phyloP scores from a whole-genome alignment of 1,140 invertebrate genomes.

The Meteorus sp. region DNA sequence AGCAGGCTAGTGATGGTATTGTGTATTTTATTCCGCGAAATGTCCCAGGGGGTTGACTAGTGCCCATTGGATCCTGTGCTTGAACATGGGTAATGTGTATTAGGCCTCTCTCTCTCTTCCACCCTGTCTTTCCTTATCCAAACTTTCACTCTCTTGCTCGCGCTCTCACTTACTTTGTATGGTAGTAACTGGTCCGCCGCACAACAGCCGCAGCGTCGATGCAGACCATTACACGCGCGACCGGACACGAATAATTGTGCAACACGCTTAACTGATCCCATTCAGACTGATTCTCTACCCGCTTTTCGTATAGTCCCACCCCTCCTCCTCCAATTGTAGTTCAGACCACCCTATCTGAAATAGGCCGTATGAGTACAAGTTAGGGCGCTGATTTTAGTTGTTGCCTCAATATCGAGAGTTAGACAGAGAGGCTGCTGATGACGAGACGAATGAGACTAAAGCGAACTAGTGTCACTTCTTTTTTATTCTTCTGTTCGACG shows the following conservation, averaged over 20 bases:
- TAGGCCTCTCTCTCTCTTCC: too few species aligned
- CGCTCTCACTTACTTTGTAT: too few species aligned
- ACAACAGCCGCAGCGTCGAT: slow-evolving; percentile 54
- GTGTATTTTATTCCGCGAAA: too few species aligned
- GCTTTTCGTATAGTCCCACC: too few species aligned
- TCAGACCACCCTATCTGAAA: background rate
- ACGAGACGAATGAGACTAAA: background rate
- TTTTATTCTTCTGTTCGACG: background rate
- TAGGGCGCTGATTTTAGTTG: slow-evolving; percentile 5
- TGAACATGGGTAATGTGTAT: too few species aligned
- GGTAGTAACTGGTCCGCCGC: slow-evolving; percentile 36
- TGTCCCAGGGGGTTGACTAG: too few species aligned
- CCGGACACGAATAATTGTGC: slow-evolving; percentile 59
- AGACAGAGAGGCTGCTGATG: background rate
- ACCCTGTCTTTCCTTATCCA: too few species aligned
- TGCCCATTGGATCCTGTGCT: too few species aligned
- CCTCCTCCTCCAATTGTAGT: slow-evolving; percentile 13
- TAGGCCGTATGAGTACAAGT: slow-evolving; percentile 1
- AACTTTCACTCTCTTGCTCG: too few species aligned
- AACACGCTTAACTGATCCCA: slow-evolving; percentile 61
- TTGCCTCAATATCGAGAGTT: background rate
- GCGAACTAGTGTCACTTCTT: background rate
- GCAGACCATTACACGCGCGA: slow-evolving; percentile 60
- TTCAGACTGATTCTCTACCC: slow-evolving; percentile 54
- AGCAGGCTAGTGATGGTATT: too few species aligned